Evolutionary conservation across 2,888 invertebrate species (phyloP), one percentile per base, ranked within the genome.

Genomic region (Mesochorus sp.): DNA sequence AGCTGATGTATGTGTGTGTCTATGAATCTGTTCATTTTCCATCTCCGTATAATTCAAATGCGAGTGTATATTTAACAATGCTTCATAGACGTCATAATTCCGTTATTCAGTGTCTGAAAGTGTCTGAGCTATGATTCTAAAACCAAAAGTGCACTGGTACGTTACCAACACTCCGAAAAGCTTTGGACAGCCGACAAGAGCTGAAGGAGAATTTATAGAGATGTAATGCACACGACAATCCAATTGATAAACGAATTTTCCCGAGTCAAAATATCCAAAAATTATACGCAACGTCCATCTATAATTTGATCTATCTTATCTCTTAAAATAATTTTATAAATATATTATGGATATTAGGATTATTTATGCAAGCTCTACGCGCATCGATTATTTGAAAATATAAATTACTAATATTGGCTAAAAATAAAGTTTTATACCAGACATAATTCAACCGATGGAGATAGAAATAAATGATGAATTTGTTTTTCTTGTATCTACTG

Each of bases 71-170:
- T 79, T 79, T 79, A 64, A 61, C 67, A 57, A 53, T 71, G 71
- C 75, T 75, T 80, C 78, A 80, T 64, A 70, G 70, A 75, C 75
- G 47, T 78, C 66, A 78, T 78, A 78, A 78, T 78, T 74, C 62
- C 55, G 57, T 61, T 26, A 26, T 66, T 42, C 39, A 19, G 47
- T 62, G 31, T 53, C 49, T 62, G 26, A 47, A 71, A 74, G 64
- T 61, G 64, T 79, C 53, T 39, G 61, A 53, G 31, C 47, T 47
- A n/a, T 12, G 4, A 0, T 19, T 8, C 34, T 12, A 62, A 53
- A 28, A 44, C 44, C 59, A 59, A 44, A 51, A 14, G 6, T 14
- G 21, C 59, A 71, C 67, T 37, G 47, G 28, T 47, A 66, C 17
- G 51, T 71, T 64, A 44, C 8, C 17, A n/a, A 3, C 28, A 12